A percentile compares a stretch with the other conserved stretches of the same genome.
Evolutionary conservation across 2,888 invertebrate genomes (phyloP).

Genomic region (Metellina segmentata): DNA sequence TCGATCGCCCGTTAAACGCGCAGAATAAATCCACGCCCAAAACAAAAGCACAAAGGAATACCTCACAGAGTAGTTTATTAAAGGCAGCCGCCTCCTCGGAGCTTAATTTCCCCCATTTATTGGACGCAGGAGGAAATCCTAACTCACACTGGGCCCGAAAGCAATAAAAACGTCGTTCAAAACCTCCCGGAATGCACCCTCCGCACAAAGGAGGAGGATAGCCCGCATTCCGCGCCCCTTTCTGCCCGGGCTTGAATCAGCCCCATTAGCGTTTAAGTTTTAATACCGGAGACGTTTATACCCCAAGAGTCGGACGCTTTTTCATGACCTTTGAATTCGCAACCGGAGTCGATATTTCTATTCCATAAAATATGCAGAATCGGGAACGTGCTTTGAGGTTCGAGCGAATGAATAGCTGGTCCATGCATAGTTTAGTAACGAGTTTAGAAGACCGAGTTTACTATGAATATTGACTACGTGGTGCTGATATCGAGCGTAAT

Average conservation of each 20-base stretch:
- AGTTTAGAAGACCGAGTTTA: too few species aligned
- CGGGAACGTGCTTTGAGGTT: too few species aligned
- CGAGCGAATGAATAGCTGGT: too few species aligned
- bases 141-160: constrained; percentile 20
- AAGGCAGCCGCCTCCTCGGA: background rate
- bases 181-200: constrained; percentile 5
- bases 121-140: background rate
- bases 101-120: constrained; percentile 49
- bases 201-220: constrained; percentile 14
- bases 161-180: constrained; percentile 36
- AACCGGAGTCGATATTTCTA: too few species aligned
- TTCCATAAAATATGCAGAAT: too few species aligned
- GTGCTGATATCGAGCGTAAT: too few species aligned
- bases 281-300: too few species aligned
- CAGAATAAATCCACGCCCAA: background rate
- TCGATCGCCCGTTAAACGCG: background rate
- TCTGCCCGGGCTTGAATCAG: background rate
- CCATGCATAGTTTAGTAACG: too few species aligned
- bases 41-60: background rate
- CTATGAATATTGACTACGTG: too few species aligned
- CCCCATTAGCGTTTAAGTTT: background rate
- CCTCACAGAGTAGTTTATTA: background rate
- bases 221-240: background rate
- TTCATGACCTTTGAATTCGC: too few species aligned
- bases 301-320: too few species aligned